These are phyloP conservation scores for Morelia viridis DNA, from an alignment of 2,797 vertebrate species.

Conservation along the genomic window DNA sequence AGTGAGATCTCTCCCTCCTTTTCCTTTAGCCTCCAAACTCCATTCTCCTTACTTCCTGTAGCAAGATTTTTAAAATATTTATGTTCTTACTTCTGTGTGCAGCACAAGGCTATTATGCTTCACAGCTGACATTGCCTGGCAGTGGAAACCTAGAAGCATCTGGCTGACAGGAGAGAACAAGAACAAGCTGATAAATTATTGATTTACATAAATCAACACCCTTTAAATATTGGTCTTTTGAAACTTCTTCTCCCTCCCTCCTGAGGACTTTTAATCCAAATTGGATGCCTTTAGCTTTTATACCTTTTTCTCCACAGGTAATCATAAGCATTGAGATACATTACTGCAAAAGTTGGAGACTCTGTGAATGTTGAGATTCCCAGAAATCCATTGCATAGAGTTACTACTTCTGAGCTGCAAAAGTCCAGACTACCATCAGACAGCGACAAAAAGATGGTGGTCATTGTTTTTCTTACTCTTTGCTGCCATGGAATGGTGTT, in stretches of 20 bases:
- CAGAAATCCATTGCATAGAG: neutral
- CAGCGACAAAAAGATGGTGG: neutral
- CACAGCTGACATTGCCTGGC: slow-evolving; percentile 86
- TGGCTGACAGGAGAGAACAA: slow-evolving; percentile 81
- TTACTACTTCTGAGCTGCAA: neutral
- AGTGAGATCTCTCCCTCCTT: slow-evolving; percentile 70
- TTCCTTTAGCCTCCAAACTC: slow-evolving; percentile 45
- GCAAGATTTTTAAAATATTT: slow-evolving; percentile 88
- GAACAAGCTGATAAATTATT: slow-evolving; percentile 90
- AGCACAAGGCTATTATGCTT: slow-evolving; percentile 81
- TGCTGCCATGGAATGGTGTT: neutral
- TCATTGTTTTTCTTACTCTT: neutral
- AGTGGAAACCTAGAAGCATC: slow-evolving; percentile 79
- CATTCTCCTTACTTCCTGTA: slow-evolving; percentile 73
- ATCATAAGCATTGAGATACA: slow-evolving; percentile 1
- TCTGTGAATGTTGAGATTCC: neutral
- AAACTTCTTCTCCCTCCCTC: slow-evolving; percentile 23
- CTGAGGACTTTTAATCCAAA: slow-evolving; percentile 52
- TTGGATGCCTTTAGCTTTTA: slow-evolving; percentile 60
- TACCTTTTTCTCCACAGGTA: slow-evolving; percentile 26
- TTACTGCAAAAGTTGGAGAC: neutral
- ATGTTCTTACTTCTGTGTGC: slow-evolving; percentile 85
- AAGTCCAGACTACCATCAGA: neutral
- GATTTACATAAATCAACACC: slow-evolving; percentile 90
- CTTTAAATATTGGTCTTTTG: slow-evolving; percentile 76